A percentile compares a stretch with the other conserved stretches of the same genome.
Conservation (phyloP, 2,888 invertebrate genomes). For the Fissipunctia ypsillon region DNA sequence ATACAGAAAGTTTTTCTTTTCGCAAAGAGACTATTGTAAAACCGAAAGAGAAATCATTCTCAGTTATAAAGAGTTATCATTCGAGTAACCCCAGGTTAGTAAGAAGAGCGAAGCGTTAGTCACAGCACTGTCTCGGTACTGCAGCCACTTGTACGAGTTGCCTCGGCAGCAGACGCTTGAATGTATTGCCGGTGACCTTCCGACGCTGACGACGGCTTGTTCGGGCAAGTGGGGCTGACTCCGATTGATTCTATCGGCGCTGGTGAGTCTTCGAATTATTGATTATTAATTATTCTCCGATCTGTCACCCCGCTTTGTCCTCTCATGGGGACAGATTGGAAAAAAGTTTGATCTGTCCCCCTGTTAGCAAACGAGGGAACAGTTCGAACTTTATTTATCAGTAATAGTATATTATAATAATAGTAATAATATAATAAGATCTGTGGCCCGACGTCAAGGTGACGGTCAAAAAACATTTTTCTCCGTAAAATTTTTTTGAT, state of each 20-base stretch:
- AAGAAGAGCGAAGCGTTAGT: conserved; percentile 57
- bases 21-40: not conserved
- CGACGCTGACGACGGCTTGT: not conserved
- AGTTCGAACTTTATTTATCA: too few species aligned
- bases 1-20: not conserved
- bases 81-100: conserved; percentile 46
- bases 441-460: too few species aligned
- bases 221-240: not conserved
- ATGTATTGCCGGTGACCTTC: conserved; percentile 39
- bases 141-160: not conserved
- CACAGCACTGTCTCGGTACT: conserved; percentile 34
- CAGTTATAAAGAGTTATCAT: conserved; percentile 10
- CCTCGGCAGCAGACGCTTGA: conserved; percentile 4
- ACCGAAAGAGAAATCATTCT: not conserved
- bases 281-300: too few species aligned
- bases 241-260: not conserved
- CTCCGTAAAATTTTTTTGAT: too few species aligned
- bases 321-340: too few species aligned
- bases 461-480: too few species aligned
- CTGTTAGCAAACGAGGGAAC: too few species aligned
- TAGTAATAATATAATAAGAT: too few species aligned
- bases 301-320: too few species aligned
- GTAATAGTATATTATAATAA: too few species aligned
- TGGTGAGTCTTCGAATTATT: too few species aligned
- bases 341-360: too few species aligned